Percentiles rank a stretch among this genome's conserved stretches.
Conservation (phyloP, 2,888 invertebrate species). For the Halictus quadricinctus region DNA sequence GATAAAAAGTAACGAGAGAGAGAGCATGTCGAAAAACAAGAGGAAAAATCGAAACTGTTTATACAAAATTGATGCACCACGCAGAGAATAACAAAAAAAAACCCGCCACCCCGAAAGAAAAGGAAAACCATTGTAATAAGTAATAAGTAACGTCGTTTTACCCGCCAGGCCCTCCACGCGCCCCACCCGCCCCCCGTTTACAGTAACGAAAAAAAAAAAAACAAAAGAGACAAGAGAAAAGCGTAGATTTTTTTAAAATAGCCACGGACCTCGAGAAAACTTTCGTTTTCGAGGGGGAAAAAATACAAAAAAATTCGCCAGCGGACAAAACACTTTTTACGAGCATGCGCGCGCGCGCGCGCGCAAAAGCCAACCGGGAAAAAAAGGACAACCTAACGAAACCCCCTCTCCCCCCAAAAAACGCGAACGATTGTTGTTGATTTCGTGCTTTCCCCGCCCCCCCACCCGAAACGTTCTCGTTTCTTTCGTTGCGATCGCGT, state of each 20-base stretch:
- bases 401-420: too few relatives aligned
- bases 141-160: constrained; percentile 28
- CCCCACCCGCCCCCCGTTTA: background rate
- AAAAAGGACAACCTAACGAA: background rate
- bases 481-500: constrained; percentile 5
- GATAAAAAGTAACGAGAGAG: constrained; percentile 39
- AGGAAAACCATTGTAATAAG: constrained; percentile 32
- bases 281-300: constrained; percentile 4
- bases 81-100: constrained; percentile 29
- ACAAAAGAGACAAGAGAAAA: constrained; percentile 5
- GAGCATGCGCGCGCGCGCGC: background rate
- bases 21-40: constrained; percentile 56
- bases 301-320: constrained; percentile 9
- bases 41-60: constrained; percentile 56
- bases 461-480: background rate
- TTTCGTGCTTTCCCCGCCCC: background rate
- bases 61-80: constrained; percentile 48
- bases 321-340: constrained; percentile 37
- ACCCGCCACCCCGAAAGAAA: constrained; percentile 54
- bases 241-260: constrained; percentile 54
- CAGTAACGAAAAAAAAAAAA: background rate
- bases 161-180: background rate
- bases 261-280: constrained; percentile 11
- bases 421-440: background rate
- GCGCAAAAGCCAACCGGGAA: background rate